Conservation (phyloP, 2,797 vertebrate genomes). For the Ctenosaura bakeri region DNA sequence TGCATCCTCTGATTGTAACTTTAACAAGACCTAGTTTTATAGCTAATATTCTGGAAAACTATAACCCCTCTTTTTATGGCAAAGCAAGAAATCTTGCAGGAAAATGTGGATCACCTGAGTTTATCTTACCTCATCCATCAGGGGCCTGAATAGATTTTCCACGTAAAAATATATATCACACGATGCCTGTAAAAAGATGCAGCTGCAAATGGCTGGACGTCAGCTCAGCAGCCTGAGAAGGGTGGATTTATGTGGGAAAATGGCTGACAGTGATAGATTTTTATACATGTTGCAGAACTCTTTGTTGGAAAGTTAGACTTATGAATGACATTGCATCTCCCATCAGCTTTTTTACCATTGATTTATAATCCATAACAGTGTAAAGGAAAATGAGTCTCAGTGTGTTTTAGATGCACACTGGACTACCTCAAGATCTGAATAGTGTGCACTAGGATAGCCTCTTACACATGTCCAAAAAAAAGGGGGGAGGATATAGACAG, state of each 20-base stretch:
- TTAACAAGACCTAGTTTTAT: slow-evolving; percentile 71
- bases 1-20: slow-evolving; percentile 56
- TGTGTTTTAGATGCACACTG: not conserved
- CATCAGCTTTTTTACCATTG: accelerated
- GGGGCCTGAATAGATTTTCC: slow-evolving; percentile 61
- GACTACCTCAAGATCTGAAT: not conserved
- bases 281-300: slow-evolving; percentile 26
- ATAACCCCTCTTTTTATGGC: slow-evolving; percentile 1
- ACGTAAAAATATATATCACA: slow-evolving; percentile 55
- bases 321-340: accelerated
- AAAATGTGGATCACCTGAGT: slow-evolving; percentile 63
- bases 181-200: slow-evolving; percentile 58
- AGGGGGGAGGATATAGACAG: too few species aligned
- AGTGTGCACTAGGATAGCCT: not conserved
- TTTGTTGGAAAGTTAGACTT: not conserved
- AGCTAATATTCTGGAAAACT: slow-evolving; percentile 63
- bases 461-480: not conserved
- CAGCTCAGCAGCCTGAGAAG: slow-evolving; percentile 16
- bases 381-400: not conserved
- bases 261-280: not conserved
- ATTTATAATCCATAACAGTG: not conserved
- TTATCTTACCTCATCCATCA: slow-evolving; percentile 60
- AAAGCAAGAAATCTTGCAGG: slow-evolving; percentile 30
- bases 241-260: slow-evolving; percentile 11
- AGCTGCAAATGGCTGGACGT: slow-evolving; percentile 58